These are phyloP conservation scores for Oplegnathus fasciatus DNA, from an alignment of 2,113 vertebrate genomes.

Conservation along the genomic window DNA sequence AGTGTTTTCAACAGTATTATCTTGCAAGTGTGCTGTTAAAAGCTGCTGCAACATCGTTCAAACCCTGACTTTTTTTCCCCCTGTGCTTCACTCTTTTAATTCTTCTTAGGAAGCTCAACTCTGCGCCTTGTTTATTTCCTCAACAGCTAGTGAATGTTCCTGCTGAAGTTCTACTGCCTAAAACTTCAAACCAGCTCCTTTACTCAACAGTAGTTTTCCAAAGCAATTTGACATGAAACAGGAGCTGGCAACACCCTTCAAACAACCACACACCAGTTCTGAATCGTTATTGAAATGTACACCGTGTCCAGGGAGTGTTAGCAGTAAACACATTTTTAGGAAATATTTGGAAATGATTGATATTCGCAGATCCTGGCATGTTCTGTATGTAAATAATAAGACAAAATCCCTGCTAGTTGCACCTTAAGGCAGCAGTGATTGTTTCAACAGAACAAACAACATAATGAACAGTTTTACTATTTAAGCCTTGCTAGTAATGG, in stretches of 20 bases:
- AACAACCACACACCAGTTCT: conserved; percentile 22
- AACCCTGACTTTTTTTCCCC: not conserved
- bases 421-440: not conserved
- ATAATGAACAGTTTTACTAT: not conserved
- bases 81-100: not conserved
- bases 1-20: conserved; percentile 20
- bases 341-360: conserved; percentile 19
- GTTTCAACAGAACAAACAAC: not conserved
- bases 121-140: conserved; percentile 27
- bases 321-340: conserved; percentile 1
- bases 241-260: conserved; percentile 5
- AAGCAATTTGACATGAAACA: conserved; percentile 43
- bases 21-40: not conserved
- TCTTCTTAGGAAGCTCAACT: conserved; percentile 12
- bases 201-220: conserved; percentile 15
- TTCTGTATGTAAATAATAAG: not conserved
- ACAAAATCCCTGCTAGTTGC: not conserved
- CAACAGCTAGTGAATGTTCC: conserved; percentile 14
- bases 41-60: conserved; percentile 16
- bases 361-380: not conserved
- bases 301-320: conserved; percentile 10
- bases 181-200: conserved; percentile 28
- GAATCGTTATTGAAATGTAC: conserved; percentile 7
- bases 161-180: conserved; percentile 12
- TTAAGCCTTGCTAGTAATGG: not conserved